phyloP scores from a whole-genome alignment of 2,888 invertebrate species.

The Drosophila kanekoi region DNA sequence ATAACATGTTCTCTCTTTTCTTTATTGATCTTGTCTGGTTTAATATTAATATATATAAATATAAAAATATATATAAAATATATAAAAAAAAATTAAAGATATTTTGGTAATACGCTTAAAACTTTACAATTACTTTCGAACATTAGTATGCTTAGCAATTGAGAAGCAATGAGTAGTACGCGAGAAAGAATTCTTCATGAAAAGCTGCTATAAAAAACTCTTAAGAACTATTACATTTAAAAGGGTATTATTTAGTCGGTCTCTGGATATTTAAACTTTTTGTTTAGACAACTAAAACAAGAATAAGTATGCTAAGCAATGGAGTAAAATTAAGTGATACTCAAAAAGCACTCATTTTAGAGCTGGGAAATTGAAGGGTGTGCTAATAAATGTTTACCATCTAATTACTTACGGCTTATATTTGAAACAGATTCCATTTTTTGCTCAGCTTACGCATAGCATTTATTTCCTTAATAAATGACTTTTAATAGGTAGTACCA shows the following conservation, averaged over 20 bases:
- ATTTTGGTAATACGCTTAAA: too few relatives aligned
- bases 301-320: background rate
- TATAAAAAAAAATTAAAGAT: background rate
- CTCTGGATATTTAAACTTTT: background rate
- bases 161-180: background rate
- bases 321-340: background rate
- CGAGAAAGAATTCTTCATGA: background rate
- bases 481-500: too few relatives aligned
- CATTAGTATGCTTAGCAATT: background rate
- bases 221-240: background rate
- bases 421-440: too few relatives aligned
- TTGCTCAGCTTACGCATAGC: background rate
- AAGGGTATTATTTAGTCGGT: background rate
- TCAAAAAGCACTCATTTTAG: background rate
- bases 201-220: background rate
- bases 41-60: too few relatives aligned
- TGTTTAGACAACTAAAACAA: too few relatives aligned
- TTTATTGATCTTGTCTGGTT: too few relatives aligned
- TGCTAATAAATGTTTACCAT: too few relatives aligned
- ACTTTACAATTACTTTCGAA: background rate
- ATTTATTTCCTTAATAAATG: background rate
- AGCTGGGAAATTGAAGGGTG: too few relatives aligned
- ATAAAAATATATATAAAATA: too few relatives aligned
- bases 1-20: too few relatives aligned
- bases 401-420: too few relatives aligned